Evolutionary conservation across 2,113 vertebrate species (phyloP).

Genomic region (Shinisaurus crocodilurus): DNA sequence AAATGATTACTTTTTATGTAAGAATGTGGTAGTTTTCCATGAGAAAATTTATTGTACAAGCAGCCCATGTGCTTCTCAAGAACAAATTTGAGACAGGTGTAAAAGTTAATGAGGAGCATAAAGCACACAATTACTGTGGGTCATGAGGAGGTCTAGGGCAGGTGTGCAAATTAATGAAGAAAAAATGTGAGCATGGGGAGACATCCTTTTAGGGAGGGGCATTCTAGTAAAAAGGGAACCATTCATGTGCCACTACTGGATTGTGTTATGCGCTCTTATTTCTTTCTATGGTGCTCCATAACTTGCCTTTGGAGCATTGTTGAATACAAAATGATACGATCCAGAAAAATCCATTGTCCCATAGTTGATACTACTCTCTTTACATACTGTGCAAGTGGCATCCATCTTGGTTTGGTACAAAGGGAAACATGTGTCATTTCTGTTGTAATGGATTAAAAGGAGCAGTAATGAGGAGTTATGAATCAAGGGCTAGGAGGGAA

Average conservation of each 20-base stretch:
- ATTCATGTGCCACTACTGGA: slow-evolving; percentile 13
- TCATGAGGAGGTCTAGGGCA: slow-evolving; percentile 38
- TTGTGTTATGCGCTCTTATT: slow-evolving; percentile 20
- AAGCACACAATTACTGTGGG: background rate
- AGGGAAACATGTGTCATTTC: slow-evolving; percentile 44
- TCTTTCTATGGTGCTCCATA: slow-evolving; percentile 16
- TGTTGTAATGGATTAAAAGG: slow-evolving; percentile 34
- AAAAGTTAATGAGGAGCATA: slow-evolving; percentile 55
- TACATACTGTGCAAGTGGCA: background rate
- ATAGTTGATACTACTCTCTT: fast-evolving
- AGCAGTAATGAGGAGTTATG: slow-evolving; percentile 17
- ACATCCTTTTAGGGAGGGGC: slow-evolving; percentile 14
- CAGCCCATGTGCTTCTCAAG: slow-evolving; percentile 9
- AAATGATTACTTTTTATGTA: slow-evolving; percentile 41
- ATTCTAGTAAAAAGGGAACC: slow-evolving; percentile 6
- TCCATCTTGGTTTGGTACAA: background rate
- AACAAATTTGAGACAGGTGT: slow-evolving; percentile 38
- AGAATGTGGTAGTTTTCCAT: slow-evolving; percentile 45
- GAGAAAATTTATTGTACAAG: slow-evolving; percentile 52
- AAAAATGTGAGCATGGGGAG: slow-evolving; percentile 39
- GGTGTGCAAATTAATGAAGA: slow-evolving; percentile 57
- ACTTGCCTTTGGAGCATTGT: fast-evolving
- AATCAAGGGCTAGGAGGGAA: slow-evolving; percentile 54
- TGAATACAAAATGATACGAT: background rate
- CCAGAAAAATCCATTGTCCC: background rate